These are phyloP conservation scores for Pemphigus obesinymphae DNA, from an alignment of 1,140 invertebrate species.

Conservation along the genomic window DNA sequence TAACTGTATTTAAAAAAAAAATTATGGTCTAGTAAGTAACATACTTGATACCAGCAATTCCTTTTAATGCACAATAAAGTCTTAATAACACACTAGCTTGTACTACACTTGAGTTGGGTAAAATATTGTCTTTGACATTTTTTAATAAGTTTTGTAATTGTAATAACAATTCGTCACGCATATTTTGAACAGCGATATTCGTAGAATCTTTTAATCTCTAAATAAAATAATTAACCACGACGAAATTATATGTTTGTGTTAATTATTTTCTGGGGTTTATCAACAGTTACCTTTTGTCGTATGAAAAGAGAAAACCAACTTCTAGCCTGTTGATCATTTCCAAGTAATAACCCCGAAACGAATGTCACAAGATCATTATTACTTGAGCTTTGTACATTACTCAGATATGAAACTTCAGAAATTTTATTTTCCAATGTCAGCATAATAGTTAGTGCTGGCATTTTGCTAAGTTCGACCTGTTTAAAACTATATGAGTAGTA, in stretches of 20 bases:
- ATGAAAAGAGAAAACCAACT: conserved; percentile 91
- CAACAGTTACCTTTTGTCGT: conserved; percentile 69
- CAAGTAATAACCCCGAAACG: conserved; percentile 82
- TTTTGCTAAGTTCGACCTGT: conserved; percentile 73
- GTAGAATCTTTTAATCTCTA: conserved; percentile 68
- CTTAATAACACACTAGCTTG: conserved; percentile 74
- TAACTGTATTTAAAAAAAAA: not conserved
- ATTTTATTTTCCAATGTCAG: conserved; percentile 60
- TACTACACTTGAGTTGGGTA: conserved; percentile 67
- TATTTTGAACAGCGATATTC: conserved; percentile 62
- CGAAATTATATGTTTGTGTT: not conserved
- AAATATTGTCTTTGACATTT: conserved; percentile 55
- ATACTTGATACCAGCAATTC: conserved; percentile 86
- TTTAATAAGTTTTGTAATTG: conserved; percentile 55
- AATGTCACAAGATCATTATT: conserved; percentile 68
- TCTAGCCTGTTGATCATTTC: conserved; percentile 81
- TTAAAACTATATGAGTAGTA: not conserved
- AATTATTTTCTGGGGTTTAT: not conserved
- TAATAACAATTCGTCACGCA: conserved; percentile 74
- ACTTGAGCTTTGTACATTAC: conserved; percentile 3
- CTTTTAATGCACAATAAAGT: conserved; percentile 85
- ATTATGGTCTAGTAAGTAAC: conserved; percentile 42
- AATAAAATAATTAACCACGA: not conserved
- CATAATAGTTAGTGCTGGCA: conserved; percentile 80
- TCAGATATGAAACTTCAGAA: conserved; percentile 20